A percentile compares a stretch with the other conserved stretches of the same genome.
phyloP scores from a whole-genome alignment of 2,113 vertebrate genomes.

The Gnathonemus longibarbis region DNA sequence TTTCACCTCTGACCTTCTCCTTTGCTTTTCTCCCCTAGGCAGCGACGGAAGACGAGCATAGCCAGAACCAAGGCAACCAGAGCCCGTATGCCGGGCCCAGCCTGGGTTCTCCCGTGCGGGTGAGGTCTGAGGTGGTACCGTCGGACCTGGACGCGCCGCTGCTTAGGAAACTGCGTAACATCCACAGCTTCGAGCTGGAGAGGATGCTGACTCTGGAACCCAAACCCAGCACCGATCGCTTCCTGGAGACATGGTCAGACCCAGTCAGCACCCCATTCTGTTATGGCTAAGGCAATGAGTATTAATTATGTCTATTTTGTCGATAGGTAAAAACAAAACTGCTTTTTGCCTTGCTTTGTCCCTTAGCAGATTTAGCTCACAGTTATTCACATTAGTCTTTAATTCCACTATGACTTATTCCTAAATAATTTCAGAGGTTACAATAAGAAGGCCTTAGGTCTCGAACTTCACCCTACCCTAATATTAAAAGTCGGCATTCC shows the following conservation, averaged over 20 bases:
- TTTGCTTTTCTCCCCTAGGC: slow-evolving; percentile 52
- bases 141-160: slow-evolving; percentile 78
- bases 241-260: slow-evolving; percentile 77
- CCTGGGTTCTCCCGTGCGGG: slow-evolving; percentile 79
- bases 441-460: not conserved
- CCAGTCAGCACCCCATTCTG: not conserved
- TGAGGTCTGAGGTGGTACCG: slow-evolving; percentile 72
- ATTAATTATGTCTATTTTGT: not conserved
- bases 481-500: not conserved
- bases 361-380: slow-evolving; percentile 32
- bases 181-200: slow-evolving; percentile 93
- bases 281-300: not conserved
- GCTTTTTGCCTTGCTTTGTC: slow-evolving; percentile 6
- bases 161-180: slow-evolving; percentile 84
- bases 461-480: not conserved
- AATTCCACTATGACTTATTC: not conserved
- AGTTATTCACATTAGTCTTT: not conserved
- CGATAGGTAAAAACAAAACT: no score
- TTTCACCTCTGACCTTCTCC: not conserved
- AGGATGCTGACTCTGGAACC: slow-evolving; percentile 76
- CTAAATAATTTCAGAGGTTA: not conserved
- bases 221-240: slow-evolving; percentile 81
- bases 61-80: slow-evolving; percentile 74
- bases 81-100: slow-evolving; percentile 71
- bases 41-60: slow-evolving; percentile 81